Conservation (phyloP, 2,888 invertebrate genomes). For the Epistrophe eligans region DNA sequence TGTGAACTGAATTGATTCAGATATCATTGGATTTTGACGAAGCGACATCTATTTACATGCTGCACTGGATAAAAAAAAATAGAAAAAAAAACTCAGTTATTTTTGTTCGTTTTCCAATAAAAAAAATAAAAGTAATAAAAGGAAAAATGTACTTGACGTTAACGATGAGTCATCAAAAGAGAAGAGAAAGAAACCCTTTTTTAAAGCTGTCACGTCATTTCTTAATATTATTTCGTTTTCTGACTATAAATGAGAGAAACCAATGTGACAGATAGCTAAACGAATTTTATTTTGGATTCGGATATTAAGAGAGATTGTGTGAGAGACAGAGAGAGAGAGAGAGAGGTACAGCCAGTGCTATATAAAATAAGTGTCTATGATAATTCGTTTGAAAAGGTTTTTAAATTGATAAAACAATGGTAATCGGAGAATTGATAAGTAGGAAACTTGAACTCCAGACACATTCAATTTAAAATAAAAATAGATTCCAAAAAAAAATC, state of each 20-base stretch:
- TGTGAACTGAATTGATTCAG: conserved; percentile 70
- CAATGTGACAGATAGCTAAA: conserved; percentile 33
- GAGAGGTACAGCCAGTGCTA: too few relatives aligned
- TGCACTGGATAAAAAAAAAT: conserved; percentile 1
- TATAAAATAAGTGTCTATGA: background rate
- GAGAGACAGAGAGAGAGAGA: background rate
- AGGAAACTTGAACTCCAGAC: too few relatives aligned
- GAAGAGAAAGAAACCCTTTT: conserved; percentile 21
- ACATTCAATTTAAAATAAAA: too few relatives aligned
- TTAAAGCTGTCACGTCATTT: conserved; percentile 54
- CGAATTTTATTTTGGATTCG: background rate
- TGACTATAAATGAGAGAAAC: conserved; percentile 43
- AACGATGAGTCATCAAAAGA: conserved; percentile 41
- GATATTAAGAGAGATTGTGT: background rate
- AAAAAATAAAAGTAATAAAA: conserved; percentile 9
- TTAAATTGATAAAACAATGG: background rate
- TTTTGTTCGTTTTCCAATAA: background rate
- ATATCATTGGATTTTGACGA: conserved; percentile 70
- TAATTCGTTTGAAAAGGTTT: background rate
- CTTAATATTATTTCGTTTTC: conserved; percentile 54
- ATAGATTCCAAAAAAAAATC: too few relatives aligned
- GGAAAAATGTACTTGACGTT: conserved; percentile 17
- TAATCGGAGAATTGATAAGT: too few relatives aligned
- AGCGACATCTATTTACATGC: conserved; percentile 71
- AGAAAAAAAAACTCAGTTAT: background rate